Conservation (phyloP, 2,113 vertebrate genomes). For the Cyanoderma ruficeps region DNA sequence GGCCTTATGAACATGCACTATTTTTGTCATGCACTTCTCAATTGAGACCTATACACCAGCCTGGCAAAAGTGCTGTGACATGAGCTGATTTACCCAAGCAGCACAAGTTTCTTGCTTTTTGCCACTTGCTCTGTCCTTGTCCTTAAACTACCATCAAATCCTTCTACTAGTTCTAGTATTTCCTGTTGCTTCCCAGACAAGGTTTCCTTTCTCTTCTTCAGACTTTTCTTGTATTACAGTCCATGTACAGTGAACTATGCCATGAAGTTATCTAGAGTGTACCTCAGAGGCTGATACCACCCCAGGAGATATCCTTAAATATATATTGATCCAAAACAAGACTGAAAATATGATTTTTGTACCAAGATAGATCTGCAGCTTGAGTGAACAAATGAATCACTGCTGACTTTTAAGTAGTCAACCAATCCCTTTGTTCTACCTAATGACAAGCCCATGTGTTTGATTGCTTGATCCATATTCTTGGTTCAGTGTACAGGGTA, state of each 20-base stretch:
- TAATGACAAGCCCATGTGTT: not conserved
- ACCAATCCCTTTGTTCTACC: not conserved
- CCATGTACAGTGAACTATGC: not conserved
- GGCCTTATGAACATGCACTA: not conserved
- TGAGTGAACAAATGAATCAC: not conserved
- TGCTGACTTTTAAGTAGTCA: not conserved
- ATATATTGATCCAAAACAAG: not conserved
- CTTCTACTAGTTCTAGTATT: not conserved
- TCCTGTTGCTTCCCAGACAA: not conserved
- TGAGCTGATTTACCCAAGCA: not conserved
- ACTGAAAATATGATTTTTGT: not conserved
- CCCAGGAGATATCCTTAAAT: not conserved
- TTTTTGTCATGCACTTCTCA: not conserved
- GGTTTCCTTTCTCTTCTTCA: not conserved
- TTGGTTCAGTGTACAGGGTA: not conserved
- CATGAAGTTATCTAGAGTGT: not conserved
- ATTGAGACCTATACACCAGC: accelerated
- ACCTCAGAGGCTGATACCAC: not conserved
- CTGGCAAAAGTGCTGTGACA: not conserved
- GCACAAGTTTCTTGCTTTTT: not conserved
- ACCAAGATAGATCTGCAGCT: not conserved
- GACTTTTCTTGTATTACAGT: not conserved
- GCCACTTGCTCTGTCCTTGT: not conserved
- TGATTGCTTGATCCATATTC: not conserved
- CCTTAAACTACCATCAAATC: not conserved